Base-by-base conservation (phyloP, 2,888 invertebrate species). In the Clistopyga incitator region DNA sequence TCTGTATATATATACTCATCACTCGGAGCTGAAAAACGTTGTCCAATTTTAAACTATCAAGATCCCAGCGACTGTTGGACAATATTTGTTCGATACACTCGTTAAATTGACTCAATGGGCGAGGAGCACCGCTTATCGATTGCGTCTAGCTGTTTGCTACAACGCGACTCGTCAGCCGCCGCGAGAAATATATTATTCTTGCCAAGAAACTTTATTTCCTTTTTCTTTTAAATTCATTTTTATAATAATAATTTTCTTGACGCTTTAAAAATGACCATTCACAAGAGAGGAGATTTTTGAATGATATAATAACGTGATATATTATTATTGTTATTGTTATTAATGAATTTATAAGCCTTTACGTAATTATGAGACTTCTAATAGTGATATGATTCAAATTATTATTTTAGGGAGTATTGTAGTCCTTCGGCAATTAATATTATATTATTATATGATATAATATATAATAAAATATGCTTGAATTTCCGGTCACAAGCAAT, bases 71-170 rank as follows among this genome's bases (percentile, higher is more conserved):
- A 20, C 75, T 25, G 71, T 82, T 67, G 87, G 86, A 83, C 87
- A 84, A 87, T 85, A 71, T 76, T 84, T 84, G 50, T 74, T 34
- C 75, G 70, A 61, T 71, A 25, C 74, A 71, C 81, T 67, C 47
- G 81, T 72, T 84, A 76, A 85, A 85, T 83, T 82, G 85, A 81
- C 82, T 87, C 84, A 81, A 85, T 85, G 82, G 71, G 72, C 61
- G 67, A 74, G 47, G 70, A 29, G n/a, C 67, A 25, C 18, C 74
- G 86, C 86, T 86, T 78, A 86, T 86, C 84, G 83, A 86, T 86
- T 67, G 50, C n/a, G 65, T 52, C 59, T 25, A 34, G 56, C 50
- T 42, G 65, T 79, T 67, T 52, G 50, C 15, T 15, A 59, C 71
- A 18, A 45, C n/a, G 23, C 67, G 38, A 54, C 11, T 25, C 15